These are phyloP conservation scores for Leguminivora glycinivorella DNA, from an alignment of 1,140 invertebrate species.

Conservation along the genomic window DNA sequence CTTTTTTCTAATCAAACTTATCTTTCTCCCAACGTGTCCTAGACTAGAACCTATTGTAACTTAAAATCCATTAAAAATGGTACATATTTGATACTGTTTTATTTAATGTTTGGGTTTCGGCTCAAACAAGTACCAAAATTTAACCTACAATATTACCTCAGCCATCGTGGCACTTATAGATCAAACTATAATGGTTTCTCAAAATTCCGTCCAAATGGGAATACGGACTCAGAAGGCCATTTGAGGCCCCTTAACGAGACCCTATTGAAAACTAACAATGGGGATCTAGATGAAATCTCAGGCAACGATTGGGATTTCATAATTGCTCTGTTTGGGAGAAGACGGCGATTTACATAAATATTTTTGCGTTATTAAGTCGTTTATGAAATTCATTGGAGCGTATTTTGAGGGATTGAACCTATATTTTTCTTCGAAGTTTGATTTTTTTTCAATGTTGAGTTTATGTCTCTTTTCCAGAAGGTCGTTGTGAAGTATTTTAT, in stretches of 20 bases:
- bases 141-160: too few relatives aligned
- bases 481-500: too few relatives aligned
- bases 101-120: too few relatives aligned
- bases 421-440: neutral
- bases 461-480: too few relatives aligned
- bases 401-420: neutral
- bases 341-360: neutral
- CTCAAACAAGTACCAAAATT: neutral
- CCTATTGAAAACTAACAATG: constrained; percentile 52
- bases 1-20: too few relatives aligned
- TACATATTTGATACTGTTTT: too few relatives aligned
- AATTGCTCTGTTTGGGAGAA: constrained; percentile 11
- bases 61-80: too few relatives aligned
- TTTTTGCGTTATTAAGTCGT: neutral
- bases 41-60: too few relatives aligned
- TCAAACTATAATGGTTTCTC: neutral
- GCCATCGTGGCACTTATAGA: neutral
- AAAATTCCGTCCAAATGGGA: neutral
- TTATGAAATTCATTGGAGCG: neutral
- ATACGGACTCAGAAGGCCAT: constrained; percentile 39
- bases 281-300: constrained; percentile 44
- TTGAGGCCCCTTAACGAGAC: constrained; percentile 48
- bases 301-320: constrained; percentile 20
- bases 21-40: too few relatives aligned
- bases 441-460: too few relatives aligned